Conservation (phyloP, 1,140 invertebrate genomes). For the Capitella teleta region DNA sequence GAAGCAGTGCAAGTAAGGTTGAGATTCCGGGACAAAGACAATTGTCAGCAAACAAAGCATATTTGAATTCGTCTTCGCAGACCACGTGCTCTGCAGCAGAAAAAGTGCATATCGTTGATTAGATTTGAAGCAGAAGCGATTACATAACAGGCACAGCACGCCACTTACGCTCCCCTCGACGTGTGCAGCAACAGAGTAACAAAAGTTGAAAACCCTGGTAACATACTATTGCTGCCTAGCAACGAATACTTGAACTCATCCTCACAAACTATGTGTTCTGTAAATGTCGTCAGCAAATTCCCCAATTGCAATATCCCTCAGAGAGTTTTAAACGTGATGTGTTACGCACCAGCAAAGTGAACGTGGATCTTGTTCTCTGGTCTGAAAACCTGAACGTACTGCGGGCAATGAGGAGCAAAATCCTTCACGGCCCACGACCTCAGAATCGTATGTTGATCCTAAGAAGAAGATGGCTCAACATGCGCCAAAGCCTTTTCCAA, state of each 20-base stretch:
- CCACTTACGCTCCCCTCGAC: conserved; percentile 83
- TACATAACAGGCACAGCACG: too few species aligned
- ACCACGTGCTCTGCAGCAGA: conserved; percentile 72
- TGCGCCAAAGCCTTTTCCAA: background rate
- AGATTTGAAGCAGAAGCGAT: too few species aligned
- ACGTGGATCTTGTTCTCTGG: conserved; percentile 97
- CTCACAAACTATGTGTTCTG: conserved; percentile 90
- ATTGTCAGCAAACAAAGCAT: conserved; percentile 91
- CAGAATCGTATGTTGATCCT: conserved; percentile 93
- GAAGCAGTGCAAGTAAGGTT: conserved; percentile 85
- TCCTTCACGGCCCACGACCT: conserved; percentile 97
- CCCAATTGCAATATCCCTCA: background rate
- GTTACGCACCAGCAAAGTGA: conserved; percentile 66
- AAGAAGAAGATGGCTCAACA: conserved; percentile 7
- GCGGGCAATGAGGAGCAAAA: conserved; percentile 87
- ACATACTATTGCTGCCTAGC: conserved; percentile 93
- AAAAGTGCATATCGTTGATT: too few species aligned
- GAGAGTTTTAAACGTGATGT: background rate
- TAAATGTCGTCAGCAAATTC: conserved; percentile 1
- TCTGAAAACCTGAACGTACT: conserved; percentile 96
- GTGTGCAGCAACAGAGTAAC: conserved; percentile 91
- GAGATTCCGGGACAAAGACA: conserved; percentile 94
- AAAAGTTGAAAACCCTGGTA: conserved; percentile 88
- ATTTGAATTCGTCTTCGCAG: conserved; percentile 93
- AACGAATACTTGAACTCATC: conserved; percentile 93